These are phyloP conservation scores for Parnassius apollo DNA, from an alignment of 2,888 invertebrate species.

Conservation along the genomic window DNA sequence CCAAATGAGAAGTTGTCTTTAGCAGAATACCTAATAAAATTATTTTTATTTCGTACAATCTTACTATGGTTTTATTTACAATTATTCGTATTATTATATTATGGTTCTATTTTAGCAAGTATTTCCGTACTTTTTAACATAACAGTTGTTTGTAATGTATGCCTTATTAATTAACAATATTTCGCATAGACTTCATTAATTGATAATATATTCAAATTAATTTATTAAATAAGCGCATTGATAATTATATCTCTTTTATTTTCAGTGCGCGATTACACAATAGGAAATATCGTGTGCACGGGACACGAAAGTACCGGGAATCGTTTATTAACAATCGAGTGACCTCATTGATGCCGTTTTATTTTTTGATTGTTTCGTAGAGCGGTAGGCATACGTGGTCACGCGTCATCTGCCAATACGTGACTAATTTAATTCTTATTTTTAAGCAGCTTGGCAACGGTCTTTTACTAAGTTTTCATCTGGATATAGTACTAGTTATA, in stretches of 20 bases:
- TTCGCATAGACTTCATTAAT: not conserved
- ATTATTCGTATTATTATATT: no score
- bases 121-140: no score
- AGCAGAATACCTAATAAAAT: no score
- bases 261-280: slow-evolving; percentile 30
- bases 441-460: slow-evolving; percentile 20
- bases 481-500: not conserved
- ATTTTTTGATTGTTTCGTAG: slow-evolving; percentile 52
- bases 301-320: slow-evolving; percentile 49
- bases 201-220: slow-evolving; percentile 17
- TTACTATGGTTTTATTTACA: no score
- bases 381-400: slow-evolving; percentile 46
- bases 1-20: no score
- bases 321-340: slow-evolving; percentile 46
- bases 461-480: slow-evolving; percentile 14
- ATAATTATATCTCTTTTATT: slow-evolving; percentile 36
- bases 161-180: slow-evolving; percentile 25
- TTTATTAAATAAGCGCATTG: slow-evolving; percentile 31
- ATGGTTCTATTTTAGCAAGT: no score
- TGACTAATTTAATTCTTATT: slow-evolving; percentile 39
- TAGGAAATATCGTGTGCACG: slow-evolving; percentile 48
- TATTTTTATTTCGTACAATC: no score
- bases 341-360: slow-evolving; percentile 54
- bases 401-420: slow-evolving; percentile 44
- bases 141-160: not conserved